phyloP scores from a whole-genome alignment of 2,888 invertebrate species.

The Nysson spinosus region DNA sequence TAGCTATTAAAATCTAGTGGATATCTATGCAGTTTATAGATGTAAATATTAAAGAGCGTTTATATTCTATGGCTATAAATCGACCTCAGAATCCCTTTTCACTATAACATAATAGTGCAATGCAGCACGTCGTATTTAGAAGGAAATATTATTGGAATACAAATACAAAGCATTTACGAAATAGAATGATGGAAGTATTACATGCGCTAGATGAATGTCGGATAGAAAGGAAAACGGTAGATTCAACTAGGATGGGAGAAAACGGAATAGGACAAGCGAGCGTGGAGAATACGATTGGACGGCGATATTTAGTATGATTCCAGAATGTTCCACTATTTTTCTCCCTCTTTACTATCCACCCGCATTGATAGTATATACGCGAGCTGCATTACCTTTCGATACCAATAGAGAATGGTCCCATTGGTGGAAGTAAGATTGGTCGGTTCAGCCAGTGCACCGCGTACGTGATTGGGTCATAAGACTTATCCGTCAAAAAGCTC shows the following conservation, averaged over 20 bases:
- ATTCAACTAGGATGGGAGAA: constrained; percentile 40
- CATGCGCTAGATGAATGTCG: constrained; percentile 66
- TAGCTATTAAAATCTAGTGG: constrained; percentile 20
- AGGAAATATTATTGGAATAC: constrained; percentile 34
- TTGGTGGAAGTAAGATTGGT: constrained; percentile 55
- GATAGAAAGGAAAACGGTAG: constrained; percentile 56
- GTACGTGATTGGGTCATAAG: constrained; percentile 45
- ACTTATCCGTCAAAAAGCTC: constrained; percentile 30
- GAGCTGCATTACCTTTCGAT: constrained; percentile 50
- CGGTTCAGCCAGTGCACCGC: constrained; percentile 16
- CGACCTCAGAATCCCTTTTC: not conserved
- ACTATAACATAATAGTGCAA: constrained; percentile 2
- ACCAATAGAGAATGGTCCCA: constrained; percentile 31
- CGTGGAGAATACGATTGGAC: constrained; percentile 62
- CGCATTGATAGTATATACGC: constrained; percentile 48
- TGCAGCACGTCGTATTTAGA: constrained; percentile 32
- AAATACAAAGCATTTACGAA: constrained; percentile 28
- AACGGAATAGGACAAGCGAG: constrained; percentile 63
- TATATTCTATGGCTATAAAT: constrained; percentile 24
- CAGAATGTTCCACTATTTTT: constrained; percentile 55
- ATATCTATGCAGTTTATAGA: constrained; percentile 4
- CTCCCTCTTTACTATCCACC: constrained; percentile 25
- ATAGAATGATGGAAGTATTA: constrained; percentile 50
- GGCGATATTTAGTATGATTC: constrained; percentile 65
- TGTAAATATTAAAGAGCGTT: constrained; percentile 3